Evolutionary conservation across 64 coral and sea anemone genomes (phyloP).

Genomic region (Dendronephthya gigantea): DNA sequence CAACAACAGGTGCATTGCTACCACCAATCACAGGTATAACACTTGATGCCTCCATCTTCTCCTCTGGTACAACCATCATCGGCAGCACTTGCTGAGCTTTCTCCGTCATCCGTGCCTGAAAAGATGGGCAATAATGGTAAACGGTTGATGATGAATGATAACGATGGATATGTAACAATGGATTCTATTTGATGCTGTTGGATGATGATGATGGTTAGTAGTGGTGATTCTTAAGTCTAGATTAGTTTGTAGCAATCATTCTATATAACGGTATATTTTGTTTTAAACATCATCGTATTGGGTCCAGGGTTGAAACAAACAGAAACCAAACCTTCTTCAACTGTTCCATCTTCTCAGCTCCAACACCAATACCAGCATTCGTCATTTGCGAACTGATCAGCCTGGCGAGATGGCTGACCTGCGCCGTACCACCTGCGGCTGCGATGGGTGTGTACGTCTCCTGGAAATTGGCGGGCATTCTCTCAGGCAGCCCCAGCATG

Average conservation of each 20-base stretch:
- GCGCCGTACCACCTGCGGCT: constrained; percentile 73
- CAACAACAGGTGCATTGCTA: constrained; percentile 18
- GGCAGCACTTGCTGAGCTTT: constrained; percentile 48
- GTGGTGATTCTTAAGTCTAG: too few species aligned
- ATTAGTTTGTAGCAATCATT: too few species aligned
- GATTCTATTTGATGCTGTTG: too few species aligned
- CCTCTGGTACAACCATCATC: background rate
- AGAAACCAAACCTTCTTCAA: constrained; percentile 56
- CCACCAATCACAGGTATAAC: constrained; percentile 83
- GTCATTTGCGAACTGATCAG: constrained; percentile 91
- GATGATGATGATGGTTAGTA: too few species aligned
- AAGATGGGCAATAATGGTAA: background rate
- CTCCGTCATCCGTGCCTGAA: background rate
- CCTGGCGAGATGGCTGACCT: constrained; percentile 81
- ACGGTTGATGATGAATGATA: too few species aligned
- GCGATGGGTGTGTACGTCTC: constrained; percentile 97
- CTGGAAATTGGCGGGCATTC: constrained; percentile 70
- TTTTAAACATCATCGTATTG: too few species aligned
- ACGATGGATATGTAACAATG: too few species aligned
- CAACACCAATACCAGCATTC: constrained; percentile 63
- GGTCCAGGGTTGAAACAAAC: too few species aligned
- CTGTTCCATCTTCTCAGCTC: constrained; percentile 75
- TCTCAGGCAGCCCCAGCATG: constrained; percentile 79
- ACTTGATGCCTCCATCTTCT: constrained; percentile 45
- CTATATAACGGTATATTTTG: too few species aligned